phyloP scores from a whole-genome alignment of 1,140 invertebrate species.

The Orussus abietinus region DNA sequence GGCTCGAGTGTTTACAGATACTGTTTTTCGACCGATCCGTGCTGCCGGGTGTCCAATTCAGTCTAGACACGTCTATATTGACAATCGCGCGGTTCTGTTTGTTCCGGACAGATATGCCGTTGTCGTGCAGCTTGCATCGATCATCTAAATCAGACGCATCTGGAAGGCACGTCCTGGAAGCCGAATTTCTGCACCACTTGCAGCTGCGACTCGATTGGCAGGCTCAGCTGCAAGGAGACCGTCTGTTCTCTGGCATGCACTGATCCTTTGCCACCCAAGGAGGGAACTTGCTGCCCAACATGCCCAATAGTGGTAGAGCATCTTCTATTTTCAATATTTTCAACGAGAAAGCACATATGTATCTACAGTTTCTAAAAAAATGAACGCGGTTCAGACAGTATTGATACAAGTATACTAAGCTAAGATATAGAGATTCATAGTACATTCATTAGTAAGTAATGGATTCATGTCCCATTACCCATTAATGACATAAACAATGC shows the following conservation, averaged over 20 bases:
- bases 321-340: too few relatives aligned
- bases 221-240: slow-evolving; percentile 42
- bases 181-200: slow-evolving; percentile 40
- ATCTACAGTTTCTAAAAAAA: too few relatives aligned
- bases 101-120: slow-evolving; percentile 35
- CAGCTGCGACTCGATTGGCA: slow-evolving; percentile 36
- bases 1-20: too few relatives aligned
- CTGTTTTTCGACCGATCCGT: not conserved
- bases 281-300: slow-evolving; percentile 39
- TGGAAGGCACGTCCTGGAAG: slow-evolving; percentile 42
- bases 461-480: too few relatives aligned
- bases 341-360: too few relatives aligned
- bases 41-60: not conserved
- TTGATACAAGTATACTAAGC: too few relatives aligned
- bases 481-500: too few relatives aligned
- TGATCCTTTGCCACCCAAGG: slow-evolving; percentile 37
- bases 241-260: slow-evolving; percentile 39
- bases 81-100: slow-evolving; percentile 1
- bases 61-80: not conserved
- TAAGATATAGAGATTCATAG: too few relatives aligned
- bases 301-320: slow-evolving; percentile 44
- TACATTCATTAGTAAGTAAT: too few relatives aligned
- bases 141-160: slow-evolving; percentile 35
- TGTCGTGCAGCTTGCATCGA: slow-evolving; percentile 40
- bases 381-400: too few relatives aligned